Percentiles rank a stretch among this genome's conserved stretches.
phyloP scores from a whole-genome alignment of 37 sponge, comb jelly and placozoan species.

The Chondrosia reniformis region DNA sequence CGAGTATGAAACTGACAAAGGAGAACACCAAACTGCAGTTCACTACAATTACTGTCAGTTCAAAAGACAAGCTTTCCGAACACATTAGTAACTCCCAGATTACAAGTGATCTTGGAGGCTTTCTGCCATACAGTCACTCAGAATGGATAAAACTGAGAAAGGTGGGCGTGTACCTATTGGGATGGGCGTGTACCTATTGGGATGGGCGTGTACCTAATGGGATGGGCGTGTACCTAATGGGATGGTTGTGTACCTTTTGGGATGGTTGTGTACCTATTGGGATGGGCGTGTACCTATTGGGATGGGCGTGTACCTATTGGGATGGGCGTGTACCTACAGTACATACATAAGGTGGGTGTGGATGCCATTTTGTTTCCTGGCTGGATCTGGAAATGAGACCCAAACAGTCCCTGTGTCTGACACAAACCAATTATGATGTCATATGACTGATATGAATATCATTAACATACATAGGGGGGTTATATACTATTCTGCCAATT shows the following conservation, averaged over 20 bases:
- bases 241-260: background rate
- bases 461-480: too few species aligned
- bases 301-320: background rate
- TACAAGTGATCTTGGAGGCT: constrained; percentile 71
- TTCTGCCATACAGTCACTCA: constrained; percentile 75
- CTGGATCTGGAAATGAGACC: too few species aligned
- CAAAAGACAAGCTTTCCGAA: constrained; percentile 56
- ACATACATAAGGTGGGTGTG: too few species aligned
- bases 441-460: too few species aligned
- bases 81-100: constrained; percentile 65
- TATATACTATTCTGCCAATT: too few species aligned
- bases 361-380: too few species aligned
- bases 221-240: background rate
- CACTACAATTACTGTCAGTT: constrained; percentile 44
- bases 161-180: constrained; percentile 22
- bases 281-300: background rate
- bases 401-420: too few species aligned
- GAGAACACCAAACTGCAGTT: constrained; percentile 65
- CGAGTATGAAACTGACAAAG: constrained; percentile 45
- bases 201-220: background rate
- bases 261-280: background rate
- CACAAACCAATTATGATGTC: too few species aligned
- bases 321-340: background rate
- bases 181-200: background rate
- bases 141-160: constrained; percentile 80